phyloP scores from a whole-genome alignment of 2,797 vertebrate genomes.

The Margarornis squamiger region DNA sequence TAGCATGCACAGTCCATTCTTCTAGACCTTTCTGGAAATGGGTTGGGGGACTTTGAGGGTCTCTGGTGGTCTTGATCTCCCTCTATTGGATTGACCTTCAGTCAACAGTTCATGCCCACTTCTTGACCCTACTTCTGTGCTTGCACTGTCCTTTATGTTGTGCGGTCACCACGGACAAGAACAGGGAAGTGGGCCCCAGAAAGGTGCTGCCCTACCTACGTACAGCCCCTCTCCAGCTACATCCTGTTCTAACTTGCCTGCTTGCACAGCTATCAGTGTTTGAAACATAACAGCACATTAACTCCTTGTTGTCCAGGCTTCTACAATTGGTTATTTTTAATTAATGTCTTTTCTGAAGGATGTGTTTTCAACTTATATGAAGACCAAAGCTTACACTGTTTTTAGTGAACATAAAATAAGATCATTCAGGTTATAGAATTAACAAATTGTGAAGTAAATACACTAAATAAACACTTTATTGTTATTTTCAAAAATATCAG shows the following conservation, averaged over 20 bases:
- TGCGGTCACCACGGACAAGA: neutral
- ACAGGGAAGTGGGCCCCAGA: neutral
- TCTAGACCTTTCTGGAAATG: neutral
- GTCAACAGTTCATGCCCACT: neutral
- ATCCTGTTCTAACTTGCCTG: neutral
- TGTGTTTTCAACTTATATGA: neutral
- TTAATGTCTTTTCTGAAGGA: neutral
- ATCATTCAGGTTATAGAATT: neutral
- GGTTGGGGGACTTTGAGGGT: neutral
- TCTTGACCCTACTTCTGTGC: neutral
- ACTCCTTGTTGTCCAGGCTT: neutral
- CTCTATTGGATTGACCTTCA: neutral
- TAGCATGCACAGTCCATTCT: neutral
- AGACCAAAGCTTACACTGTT: neutral
- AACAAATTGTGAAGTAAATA: neutral
- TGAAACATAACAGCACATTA: neutral
- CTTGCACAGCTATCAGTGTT: neutral
- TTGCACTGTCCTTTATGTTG: neutral
- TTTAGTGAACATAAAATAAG: neutral
- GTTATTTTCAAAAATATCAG: neutral
- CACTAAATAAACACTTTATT: neutral
- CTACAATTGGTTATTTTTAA: neutral
- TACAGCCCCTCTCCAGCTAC: neutral
- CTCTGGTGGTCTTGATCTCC: neutral
- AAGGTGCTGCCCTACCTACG: neutral